Evolutionary conservation across 2,797 vertebrate species (phyloP), one percentile per base, ranked within the genome.

Genomic region (Halcyon smyrnensis): DNA sequence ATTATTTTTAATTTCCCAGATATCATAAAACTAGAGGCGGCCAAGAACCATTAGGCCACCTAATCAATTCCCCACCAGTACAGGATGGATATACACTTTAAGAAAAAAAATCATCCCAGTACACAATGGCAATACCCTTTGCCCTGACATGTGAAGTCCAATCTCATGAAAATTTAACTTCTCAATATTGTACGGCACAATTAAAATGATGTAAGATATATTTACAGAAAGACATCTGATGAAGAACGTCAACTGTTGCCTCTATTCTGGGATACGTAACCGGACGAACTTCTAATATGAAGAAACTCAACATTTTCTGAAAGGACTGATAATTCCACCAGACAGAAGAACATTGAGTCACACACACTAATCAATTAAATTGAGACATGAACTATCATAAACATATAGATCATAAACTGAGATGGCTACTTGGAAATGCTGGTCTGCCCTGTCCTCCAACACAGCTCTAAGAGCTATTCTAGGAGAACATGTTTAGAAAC

Each of bases 1-100:
- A 67, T 68, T 84, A 89, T 70, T 95, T 96, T 94, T 89, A 75
- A 93, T 65, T 37, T 60, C 64, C 70, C 46, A 73, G 28, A 51
- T 80, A 48, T 2, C 18, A 76, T 43, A 92, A 92, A 94, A 92
- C 15, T 51, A 79, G 36, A 91, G 13, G 45, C 12, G 87, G 34
- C 12, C 27, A 89, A 82, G 77, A 91, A 73, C 46, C 83, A 77
- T 32, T 46, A 87, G 63, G 51, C 23, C 83, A 96, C 84, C 73
- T 48, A 60, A 88, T 63, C 20, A 59, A 70, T 54, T 21, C 21
- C 25, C 39, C 18, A 53, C 14, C 63, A 74, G 53, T 1, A 45
- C 1, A 45, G 46, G 23, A 59, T 15, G 6, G 12, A 48, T 75
- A 51, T 11, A 46, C 87, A 65, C 12, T 25, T 5, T 37, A 41